Base-by-base conservation (phyloP, 2,888 invertebrate genomes). In the Eucera pruinosa region DNA sequence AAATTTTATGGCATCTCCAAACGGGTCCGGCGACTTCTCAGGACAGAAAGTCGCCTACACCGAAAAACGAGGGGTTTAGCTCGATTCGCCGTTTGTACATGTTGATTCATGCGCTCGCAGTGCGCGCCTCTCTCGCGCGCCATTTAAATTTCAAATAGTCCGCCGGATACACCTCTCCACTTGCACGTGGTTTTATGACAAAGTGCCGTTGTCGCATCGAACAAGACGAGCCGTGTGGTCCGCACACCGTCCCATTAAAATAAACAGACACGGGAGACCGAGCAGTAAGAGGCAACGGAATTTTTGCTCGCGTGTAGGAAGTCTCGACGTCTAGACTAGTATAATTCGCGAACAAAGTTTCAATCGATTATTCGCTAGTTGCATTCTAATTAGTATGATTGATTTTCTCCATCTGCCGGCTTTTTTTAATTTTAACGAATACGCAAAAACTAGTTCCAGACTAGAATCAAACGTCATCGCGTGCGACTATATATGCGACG, bases 91-190 rank as follows among this genome's bases (percentile, higher is more conserved):
- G 67, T 65, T 58, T 43, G 77, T 68, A 54, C 47, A 57, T 55
- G 55, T 73, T 85, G 84, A 85, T 85, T 85, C 80, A 82, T 78
- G 72, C 66, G 68, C 70, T 80, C 71, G 80, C 20, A 47, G 72
- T 66, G 66, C 43, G 61, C 50, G 48, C 23, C 41, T 58, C 47
- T 50, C 33, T 43, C 60, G 65, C 64, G 74, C 70, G 81, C 69
- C 60, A 85, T 89, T 88, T 86, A 80, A 85, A 88, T 85, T 88
- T 89, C 78, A 89, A 89, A 89, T 88, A 81, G 73, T 81, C 84
- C 45, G 55, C 67, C 70, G 48, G 76, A 80, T 80, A 74, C 76
- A 69, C 25, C 76, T 83, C 77, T 68, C 80, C 65, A 47, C 67
- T 71, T 68, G 76, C 78, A 73, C 78, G 82, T 71, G 80, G 79